These are phyloP conservation scores for Pocillopora verrucosa DNA, from an alignment of 64 coral and sea anemone species.

Conservation along the genomic window DNA sequence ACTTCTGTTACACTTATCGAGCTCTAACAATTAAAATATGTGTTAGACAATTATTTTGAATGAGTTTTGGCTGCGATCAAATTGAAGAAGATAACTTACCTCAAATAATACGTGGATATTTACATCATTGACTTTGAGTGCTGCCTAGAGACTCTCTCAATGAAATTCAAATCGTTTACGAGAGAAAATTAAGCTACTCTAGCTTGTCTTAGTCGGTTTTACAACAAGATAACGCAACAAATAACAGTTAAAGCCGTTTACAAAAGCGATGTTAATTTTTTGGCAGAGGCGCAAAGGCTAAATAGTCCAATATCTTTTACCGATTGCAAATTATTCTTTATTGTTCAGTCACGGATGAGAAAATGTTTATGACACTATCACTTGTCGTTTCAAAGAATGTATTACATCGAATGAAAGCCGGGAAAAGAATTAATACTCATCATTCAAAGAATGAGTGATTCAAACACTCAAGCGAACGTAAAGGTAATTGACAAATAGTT, in stretches of 20 bases:
- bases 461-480: too few species aligned
- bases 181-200: background rate
- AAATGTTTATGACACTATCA: background rate
- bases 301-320: conserved; percentile 14
- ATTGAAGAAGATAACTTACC: background rate
- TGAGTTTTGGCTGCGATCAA: background rate
- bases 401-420: background rate
- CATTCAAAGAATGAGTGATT: background rate
- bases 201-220: background rate
- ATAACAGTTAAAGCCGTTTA: background rate
- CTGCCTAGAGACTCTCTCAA: background rate
- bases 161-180: background rate
- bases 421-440: background rate
- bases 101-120: background rate
- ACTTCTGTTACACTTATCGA: background rate
- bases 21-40: background rate
- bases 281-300: background rate
- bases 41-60: background rate
- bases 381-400: background rate
- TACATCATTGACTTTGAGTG: conserved; percentile 4
- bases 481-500: too few species aligned
- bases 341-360: background rate
- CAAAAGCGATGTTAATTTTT: background rate
- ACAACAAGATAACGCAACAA: background rate
- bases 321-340: conserved; percentile 7